Evolutionary conservation across 2,888 invertebrate species (phyloP).

Genomic region (Hydrotaea diabolus): DNA sequence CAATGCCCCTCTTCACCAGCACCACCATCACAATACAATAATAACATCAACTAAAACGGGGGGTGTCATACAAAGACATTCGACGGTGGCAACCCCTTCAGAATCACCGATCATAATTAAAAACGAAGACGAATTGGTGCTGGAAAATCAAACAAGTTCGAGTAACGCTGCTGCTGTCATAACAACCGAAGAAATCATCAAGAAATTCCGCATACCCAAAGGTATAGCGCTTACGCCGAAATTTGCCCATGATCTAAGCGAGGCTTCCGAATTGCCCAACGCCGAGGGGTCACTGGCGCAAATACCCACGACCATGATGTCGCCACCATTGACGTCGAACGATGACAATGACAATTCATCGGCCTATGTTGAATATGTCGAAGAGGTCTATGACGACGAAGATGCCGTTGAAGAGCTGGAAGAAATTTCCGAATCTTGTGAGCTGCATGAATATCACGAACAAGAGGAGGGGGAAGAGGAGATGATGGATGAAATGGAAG

Average conservation of each 20-base stretch:
- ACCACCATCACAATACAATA: constrained; percentile 46
- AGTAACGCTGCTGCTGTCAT: constrained; percentile 61
- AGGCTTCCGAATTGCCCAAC: constrained; percentile 23
- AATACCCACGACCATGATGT: constrained; percentile 41
- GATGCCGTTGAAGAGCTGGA: constrained; percentile 52
- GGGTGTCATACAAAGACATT: constrained; percentile 37
- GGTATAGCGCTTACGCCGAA: constrained; percentile 77
- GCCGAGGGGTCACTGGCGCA: not conserved
- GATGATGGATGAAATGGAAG: constrained; percentile 33
- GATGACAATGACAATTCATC: constrained; percentile 67
- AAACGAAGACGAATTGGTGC: constrained; percentile 2
- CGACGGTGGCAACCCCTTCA: not conserved
- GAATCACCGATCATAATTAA: constrained; percentile 17
- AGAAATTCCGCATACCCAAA: constrained; percentile 79
- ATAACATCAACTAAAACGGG: constrained; percentile 48
- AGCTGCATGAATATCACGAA: constrained; percentile 34
- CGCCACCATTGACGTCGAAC: constrained; percentile 49
- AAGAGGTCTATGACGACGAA: constrained; percentile 66
- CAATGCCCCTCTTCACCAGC: not conserved
- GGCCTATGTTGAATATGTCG: constrained; percentile 68
- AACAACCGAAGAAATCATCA: constrained; percentile 77
- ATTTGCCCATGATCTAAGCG: constrained; percentile 59
- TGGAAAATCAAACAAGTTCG: not conserved
- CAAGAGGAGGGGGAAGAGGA: constrained; percentile 51
- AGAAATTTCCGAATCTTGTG: not conserved